phyloP scores from a whole-genome alignment of 2,888 invertebrate species.

The Tenthredo livida region DNA sequence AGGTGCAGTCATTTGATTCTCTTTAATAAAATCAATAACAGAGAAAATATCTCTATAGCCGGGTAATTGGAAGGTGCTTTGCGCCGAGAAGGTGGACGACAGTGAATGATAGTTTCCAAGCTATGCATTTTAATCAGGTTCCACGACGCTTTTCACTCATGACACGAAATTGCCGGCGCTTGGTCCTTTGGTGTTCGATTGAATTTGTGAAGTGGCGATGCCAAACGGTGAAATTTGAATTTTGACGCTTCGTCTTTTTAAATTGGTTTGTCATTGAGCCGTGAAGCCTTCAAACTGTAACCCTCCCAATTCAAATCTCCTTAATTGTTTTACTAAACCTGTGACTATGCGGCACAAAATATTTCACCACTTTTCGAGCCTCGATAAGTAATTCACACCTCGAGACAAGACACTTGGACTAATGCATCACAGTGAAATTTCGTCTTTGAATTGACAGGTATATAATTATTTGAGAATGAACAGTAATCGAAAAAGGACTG shows the following conservation, averaged over 20 bases:
- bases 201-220: slow-evolving; percentile 6
- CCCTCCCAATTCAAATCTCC: neutral
- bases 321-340: neutral
- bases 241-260: slow-evolving; percentile 7
- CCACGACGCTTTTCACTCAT: slow-evolving; percentile 34
- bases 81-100: slow-evolving; percentile 32
- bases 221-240: slow-evolving; percentile 35
- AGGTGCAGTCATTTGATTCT: neutral
- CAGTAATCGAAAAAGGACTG: neutral
- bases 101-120: slow-evolving; percentile 42
- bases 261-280: slow-evolving; percentile 6
- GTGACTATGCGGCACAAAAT: neutral
- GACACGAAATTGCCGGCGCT: slow-evolving; percentile 38
- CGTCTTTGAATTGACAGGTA: neutral
- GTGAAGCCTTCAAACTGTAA: neutral
- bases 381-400: neutral
- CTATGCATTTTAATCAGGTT: slow-evolving; percentile 46
- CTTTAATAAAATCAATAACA: slow-evolving; percentile 4
- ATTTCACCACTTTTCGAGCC: neutral
- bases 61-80: slow-evolving; percentile 38
- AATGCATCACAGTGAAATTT: neutral
- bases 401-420: neutral
- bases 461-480: neutral
- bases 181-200: slow-evolving; percentile 48
- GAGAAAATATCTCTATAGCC: neutral